Percentiles rank a stretch among this genome's conserved stretches.
These are phyloP conservation scores for Drosophila imparisetae DNA, from an alignment of 2,888 invertebrate species.

Conservation along the genomic window DNA sequence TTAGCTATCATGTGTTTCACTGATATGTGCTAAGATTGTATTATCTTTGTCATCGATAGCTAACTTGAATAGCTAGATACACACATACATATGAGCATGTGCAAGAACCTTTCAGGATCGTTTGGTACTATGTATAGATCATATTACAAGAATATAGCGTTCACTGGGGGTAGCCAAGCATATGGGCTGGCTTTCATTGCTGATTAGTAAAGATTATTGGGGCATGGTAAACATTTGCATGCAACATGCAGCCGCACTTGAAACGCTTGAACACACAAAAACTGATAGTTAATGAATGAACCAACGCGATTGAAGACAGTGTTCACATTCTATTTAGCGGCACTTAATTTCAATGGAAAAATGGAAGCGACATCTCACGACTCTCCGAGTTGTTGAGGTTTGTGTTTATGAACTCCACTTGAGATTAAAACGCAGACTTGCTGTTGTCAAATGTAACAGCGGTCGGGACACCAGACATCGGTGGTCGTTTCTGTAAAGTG, in stretches of 20 bases:
- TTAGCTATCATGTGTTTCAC: constrained; percentile 43
- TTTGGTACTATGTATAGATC: constrained; percentile 13
- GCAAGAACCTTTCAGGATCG: neutral
- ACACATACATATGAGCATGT: neutral
- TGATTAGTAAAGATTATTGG: constrained; percentile 75
- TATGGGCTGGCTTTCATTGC: constrained; percentile 52
- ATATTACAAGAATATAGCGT: constrained; percentile 34
- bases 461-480: constrained; percentile 47
- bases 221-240: constrained; percentile 66
- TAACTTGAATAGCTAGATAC: neutral
- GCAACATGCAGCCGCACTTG: constrained; percentile 47
- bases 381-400: constrained; percentile 39
- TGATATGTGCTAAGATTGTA: constrained; percentile 14
- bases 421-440: constrained; percentile 59
- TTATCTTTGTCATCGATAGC: constrained; percentile 2
- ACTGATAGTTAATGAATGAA: constrained; percentile 49
- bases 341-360: constrained; percentile 50
- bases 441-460: constrained; percentile 73
- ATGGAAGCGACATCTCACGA: constrained; percentile 13
- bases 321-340: constrained; percentile 48
- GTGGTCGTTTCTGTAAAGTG: constrained; percentile 29
- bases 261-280: constrained; percentile 45
- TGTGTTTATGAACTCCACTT: constrained; percentile 69
- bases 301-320: constrained; percentile 40
- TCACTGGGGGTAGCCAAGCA: constrained; percentile 6